phyloP scores from a whole-genome alignment of 2,113 vertebrate genomes.

The Apteryx mantelli region DNA sequence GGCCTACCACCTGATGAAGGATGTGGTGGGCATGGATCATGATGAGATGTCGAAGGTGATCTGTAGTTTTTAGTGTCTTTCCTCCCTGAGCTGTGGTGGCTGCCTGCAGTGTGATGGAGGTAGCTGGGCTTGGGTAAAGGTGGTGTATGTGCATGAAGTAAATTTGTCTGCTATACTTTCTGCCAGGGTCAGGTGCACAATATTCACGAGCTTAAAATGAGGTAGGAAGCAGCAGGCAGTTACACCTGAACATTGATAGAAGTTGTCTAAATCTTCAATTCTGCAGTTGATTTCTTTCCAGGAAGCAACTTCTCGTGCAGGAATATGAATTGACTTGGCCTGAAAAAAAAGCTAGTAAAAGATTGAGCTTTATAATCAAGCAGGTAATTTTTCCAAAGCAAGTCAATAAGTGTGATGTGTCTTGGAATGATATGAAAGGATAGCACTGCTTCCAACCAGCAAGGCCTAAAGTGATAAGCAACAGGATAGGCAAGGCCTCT shows the following conservation, averaged over 20 bases:
- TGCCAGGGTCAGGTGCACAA: neutral
- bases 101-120: neutral
- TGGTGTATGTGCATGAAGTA: neutral
- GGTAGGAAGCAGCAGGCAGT: neutral
- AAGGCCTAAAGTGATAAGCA: neutral
- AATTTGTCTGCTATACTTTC: neutral
- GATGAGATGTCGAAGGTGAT: conserved; percentile 91
- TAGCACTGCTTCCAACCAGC: neutral
- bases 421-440: neutral
- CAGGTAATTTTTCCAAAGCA: neutral
- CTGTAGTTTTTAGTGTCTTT: neutral
- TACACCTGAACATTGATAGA: neutral
- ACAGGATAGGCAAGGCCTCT: neutral
- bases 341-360: neutral
- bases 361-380: neutral
- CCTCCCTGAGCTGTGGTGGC: neutral
- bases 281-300: neutral
- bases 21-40: conserved; percentile 88
- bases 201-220: neutral
- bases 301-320: neutral
- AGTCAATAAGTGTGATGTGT: neutral
- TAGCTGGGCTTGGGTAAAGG: neutral
- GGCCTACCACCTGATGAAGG: conserved; percentile 98
- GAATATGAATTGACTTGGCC: neutral
- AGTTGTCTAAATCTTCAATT: neutral